These are phyloP conservation scores for Daptonema setosum DNA, from an alignment of 2,888 invertebrate species.

Conservation along the genomic window DNA sequence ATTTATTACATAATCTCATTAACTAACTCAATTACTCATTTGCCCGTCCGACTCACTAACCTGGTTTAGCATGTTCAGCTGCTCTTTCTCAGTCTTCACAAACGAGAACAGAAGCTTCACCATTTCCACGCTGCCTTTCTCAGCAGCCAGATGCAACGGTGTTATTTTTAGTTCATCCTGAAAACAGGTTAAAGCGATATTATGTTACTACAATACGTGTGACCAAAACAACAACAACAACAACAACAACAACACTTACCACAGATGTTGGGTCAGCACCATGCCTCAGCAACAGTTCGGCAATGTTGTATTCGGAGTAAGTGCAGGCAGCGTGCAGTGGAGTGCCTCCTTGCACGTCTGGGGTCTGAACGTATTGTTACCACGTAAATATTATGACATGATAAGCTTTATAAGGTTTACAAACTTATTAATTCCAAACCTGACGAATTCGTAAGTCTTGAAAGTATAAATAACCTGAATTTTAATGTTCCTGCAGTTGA, in stretches of 20 bases:
- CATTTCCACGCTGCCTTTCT: conserved; percentile 40
- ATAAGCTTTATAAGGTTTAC: no score
- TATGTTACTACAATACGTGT: neutral
- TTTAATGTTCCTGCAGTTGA: conserved; percentile 43
- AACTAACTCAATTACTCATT: no score
- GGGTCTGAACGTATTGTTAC: conserved; percentile 32
- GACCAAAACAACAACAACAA: neutral
- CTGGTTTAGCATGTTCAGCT: neutral
- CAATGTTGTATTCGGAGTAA: conserved; percentile 24
- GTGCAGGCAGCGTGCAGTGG: conserved; percentile 40
- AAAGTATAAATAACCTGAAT: no score
- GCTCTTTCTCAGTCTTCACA: neutral
- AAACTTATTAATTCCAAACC: no score
- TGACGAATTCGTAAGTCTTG: no score
- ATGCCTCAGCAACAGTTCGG: conserved; percentile 42
- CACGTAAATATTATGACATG: no score
- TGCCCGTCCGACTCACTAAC: no score
- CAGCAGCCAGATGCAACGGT: conserved; percentile 61
- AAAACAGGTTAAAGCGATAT: neutral
- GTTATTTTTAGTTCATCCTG: conserved; percentile 38
- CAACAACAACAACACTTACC: conserved; percentile 44
- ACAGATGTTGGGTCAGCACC: no score
- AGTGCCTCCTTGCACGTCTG: conserved; percentile 50
- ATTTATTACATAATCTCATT: no score
- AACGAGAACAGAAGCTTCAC: conserved; percentile 8